Conservation (phyloP, 2,797 vertebrate genomes). For the Acipenser ruthenus region DNA sequence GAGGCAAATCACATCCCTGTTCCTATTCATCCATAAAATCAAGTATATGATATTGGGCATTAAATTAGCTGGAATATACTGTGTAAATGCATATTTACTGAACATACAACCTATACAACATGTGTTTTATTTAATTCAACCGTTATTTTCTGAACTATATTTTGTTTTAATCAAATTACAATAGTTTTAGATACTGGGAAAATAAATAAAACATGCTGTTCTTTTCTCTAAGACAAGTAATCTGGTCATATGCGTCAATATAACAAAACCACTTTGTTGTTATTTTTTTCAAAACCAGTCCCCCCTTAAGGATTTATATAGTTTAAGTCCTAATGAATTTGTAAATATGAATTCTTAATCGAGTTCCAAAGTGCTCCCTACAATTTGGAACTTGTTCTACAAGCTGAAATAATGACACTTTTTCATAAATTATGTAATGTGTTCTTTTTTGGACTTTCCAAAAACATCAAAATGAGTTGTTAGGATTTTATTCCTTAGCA, state of each 20-base stretch:
- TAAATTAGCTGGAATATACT: background rate
- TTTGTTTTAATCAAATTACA: conserved; percentile 14
- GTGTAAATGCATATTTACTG: conserved; percentile 8
- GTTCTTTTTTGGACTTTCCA: conserved; percentile 34
- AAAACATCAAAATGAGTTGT: background rate
- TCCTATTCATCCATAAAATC: conserved; percentile 9
- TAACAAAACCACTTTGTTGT: conserved; percentile 9
- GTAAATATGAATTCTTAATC: conserved; percentile 29
- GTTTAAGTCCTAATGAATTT: conserved; percentile 31
- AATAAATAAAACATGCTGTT: conserved; percentile 11
- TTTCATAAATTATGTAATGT: conserved; percentile 14
- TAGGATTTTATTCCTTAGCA: background rate
- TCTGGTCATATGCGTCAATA: conserved; percentile 34
- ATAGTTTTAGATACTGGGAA: background rate
- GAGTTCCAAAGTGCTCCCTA: conserved; percentile 2
- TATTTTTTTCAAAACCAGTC: conserved; percentile 26
- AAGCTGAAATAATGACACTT: conserved; percentile 6
- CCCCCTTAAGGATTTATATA: conserved; percentile 24
- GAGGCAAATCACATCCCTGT: conserved; percentile 24
- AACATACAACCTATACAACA: conserved; percentile 1
- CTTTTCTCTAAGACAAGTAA: conserved; percentile 23
- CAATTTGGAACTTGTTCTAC: background rate
- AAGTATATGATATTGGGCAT: background rate
- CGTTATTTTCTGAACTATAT: conserved; percentile 4
- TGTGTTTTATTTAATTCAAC: conserved; percentile 8